phyloP scores from a whole-genome alignment of 2,888 invertebrate genomes.

The Bedellia somnulentella region DNA sequence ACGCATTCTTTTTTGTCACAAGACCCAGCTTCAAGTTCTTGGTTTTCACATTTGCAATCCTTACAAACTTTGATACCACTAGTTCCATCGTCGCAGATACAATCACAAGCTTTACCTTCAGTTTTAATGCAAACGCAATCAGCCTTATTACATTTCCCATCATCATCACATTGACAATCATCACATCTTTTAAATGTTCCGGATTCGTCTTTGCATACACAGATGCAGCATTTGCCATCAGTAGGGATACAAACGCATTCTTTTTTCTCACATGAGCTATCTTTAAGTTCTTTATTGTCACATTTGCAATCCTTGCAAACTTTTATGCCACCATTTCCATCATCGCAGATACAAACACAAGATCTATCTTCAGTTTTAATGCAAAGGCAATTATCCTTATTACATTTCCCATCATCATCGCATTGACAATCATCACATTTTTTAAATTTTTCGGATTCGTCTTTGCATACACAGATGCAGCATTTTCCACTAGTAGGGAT shows the following conservation, averaged over 20 bases:
- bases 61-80: slow-evolving; percentile 1
- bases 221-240: slow-evolving; percentile 14
- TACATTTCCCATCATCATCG: not conserved
- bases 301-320: slow-evolving; percentile 18
- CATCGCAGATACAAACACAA: slow-evolving; percentile 18
- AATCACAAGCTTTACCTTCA: slow-evolving; percentile 7
- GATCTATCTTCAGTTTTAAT: slow-evolving; percentile 7
- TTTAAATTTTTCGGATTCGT: slow-evolving; percentile 6
- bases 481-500: slow-evolving; percentile 16
- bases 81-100: slow-evolving; percentile 8
- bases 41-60: not conserved
- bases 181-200: slow-evolving; percentile 14
- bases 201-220: slow-evolving; percentile 13
- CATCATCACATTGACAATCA: slow-evolving; percentile 16
- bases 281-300: slow-evolving; percentile 9
- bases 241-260: slow-evolving; percentile 14
- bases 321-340: slow-evolving; percentile 14
- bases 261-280: slow-evolving; percentile 11
- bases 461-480: slow-evolving; percentile 15
- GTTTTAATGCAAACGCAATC: slow-evolving; percentile 10
- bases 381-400: not conserved
- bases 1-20: slow-evolving; percentile 13
- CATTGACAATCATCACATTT: slow-evolving; percentile 5
- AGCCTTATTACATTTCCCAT: slow-evolving; percentile 7
- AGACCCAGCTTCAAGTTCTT: not conserved